Conservation (phyloP, 1,140 invertebrate species). For the Heliconius congener region DNA sequence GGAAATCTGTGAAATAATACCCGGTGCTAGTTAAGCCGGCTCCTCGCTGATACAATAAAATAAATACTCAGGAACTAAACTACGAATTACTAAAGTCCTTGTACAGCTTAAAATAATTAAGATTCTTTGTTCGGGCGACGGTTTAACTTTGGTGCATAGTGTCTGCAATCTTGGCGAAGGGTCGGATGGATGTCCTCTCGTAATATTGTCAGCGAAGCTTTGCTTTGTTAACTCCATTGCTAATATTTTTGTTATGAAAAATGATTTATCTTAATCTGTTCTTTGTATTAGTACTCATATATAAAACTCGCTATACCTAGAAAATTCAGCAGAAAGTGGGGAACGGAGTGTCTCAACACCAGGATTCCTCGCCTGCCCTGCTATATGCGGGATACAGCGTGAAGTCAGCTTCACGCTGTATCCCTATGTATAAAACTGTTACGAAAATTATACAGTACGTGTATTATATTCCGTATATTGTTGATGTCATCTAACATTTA, state of each 20-base stretch:
- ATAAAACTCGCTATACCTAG: too few species aligned
- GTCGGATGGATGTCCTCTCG: slow-evolving; percentile 42
- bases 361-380: too few species aligned
- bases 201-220: slow-evolving; percentile 32
- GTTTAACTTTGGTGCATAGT: slow-evolving; percentile 48
- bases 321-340: too few species aligned
- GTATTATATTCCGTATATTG: not conserved
- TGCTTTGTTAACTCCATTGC: slow-evolving; percentile 32
- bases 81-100: slow-evolving; percentile 67
- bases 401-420: too few species aligned
- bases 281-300: not conserved
- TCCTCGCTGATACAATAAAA: slow-evolving; percentile 69
- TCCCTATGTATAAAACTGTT: not conserved
- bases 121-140: slow-evolving; percentile 67
- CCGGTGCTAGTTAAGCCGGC: slow-evolving; percentile 55
- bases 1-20: slow-evolving; percentile 74
- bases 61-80: slow-evolving; percentile 63
- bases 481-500: not conserved
- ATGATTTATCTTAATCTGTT: slow-evolving; percentile 22
- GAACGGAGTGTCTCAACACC: too few species aligned
- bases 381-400: too few species aligned
- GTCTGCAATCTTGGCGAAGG: slow-evolving; percentile 45
- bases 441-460: not conserved
- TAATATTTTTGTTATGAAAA: slow-evolving; percentile 33
- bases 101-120: slow-evolving; percentile 76